Evolutionary conservation across 2,888 invertebrate species (phyloP), one percentile per base, ranked within the genome.

Genomic region (Drosophila helvetica): DNA sequence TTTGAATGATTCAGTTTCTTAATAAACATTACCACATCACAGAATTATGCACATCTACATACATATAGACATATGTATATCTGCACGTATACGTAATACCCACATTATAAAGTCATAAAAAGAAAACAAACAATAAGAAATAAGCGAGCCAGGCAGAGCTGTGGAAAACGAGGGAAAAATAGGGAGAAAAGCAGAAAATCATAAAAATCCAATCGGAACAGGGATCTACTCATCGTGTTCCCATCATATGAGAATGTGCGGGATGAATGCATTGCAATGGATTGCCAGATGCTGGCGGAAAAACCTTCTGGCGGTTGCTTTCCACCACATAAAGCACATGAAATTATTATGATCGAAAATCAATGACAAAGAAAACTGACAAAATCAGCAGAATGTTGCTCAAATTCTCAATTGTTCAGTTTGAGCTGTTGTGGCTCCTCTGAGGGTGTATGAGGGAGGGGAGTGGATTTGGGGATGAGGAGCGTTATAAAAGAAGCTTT

Each of bases 291-390:
- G 61, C 33, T 72, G 55, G 51, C 30, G 10, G 51, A 43, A 30
- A 30, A 10, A 42, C 67, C 55, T 18, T 61, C 54, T 57, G 48
- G 62, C 71, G 10, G 6, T 8, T 27, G 27, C 64, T 75, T 83
- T 83, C 86, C 86, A 77, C 64, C 58, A 74, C 86, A 83, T 86
- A 83, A 83, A 83, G 74, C 82, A 75, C 82, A 75, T 74, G 79
- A 72, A 83, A 86, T 86, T 83, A 86, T 86, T 83, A 83, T 79
- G 83, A 86, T 86, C 83, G 80, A 79, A 80, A 83, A 77, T 83
- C 82, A 86, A 83, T 86, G 82, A 69, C 71, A 77, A 83, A 83
- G 82, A 83, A 82, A 83, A 83, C 83, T 72, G 86, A 83, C 86
- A 83, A 77, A 79, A 83, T 83, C 82, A 86, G 82, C 82, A 86